phyloP scores from a whole-genome alignment of 2,888 invertebrate species.

The Agrochola circellaris region DNA sequence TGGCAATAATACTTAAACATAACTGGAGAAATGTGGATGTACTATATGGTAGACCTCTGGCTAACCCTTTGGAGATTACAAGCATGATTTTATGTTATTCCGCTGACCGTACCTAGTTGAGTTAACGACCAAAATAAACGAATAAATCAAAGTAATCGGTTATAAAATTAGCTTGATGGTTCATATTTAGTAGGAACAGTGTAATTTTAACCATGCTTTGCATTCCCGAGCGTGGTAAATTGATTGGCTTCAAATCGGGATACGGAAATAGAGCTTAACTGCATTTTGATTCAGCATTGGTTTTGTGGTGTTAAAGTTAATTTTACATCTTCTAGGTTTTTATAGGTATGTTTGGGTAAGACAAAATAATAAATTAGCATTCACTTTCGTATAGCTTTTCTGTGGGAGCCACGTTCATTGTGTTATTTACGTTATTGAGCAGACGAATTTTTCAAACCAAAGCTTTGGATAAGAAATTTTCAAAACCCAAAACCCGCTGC shows the following conservation, averaged over 20 bases:
- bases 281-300: background rate
- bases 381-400: too few relatives aligned
- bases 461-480: too few relatives aligned
- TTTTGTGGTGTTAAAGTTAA: background rate
- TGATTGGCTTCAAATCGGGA: conserved; percentile 47
- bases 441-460: too few relatives aligned
- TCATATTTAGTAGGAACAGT: conserved; percentile 44
- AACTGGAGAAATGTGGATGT: too few relatives aligned
- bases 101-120: conserved; percentile 38
- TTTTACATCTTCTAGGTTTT: background rate
- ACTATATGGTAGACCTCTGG: too few relatives aligned
- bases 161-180: conserved; percentile 49
- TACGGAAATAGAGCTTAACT: conserved; percentile 1
- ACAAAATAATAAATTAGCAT: too few relatives aligned
- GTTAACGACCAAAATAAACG: conserved; percentile 45
- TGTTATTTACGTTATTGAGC: too few relatives aligned
- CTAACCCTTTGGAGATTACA: background rate
- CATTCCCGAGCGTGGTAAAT: conserved; percentile 51
- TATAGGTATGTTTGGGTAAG: too few relatives aligned
- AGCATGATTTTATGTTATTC: background rate
- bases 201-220: conserved; percentile 58
- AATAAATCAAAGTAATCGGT: conserved; percentile 58
- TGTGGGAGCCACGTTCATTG: too few relatives aligned
- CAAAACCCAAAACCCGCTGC: too few relatives aligned
- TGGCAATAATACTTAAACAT: too few relatives aligned